Evolutionary conservation across 1,140 invertebrate genomes (phyloP), one percentile per base, ranked within the genome.

Genomic region (Drosophila kohkoa): DNA sequence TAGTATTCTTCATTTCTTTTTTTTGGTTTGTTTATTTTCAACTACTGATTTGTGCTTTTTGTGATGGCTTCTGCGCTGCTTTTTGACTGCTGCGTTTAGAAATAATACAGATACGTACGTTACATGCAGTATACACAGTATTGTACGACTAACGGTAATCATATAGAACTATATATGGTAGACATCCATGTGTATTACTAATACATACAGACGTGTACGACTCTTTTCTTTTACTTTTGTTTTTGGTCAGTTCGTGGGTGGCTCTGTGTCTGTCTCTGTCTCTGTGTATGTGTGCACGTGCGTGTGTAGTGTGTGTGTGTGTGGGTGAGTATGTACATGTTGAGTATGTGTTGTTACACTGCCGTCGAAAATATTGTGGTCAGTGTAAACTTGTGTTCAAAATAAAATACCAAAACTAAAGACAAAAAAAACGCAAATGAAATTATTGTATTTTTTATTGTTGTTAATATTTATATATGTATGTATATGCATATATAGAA

Each of bases 1-100:
- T 72, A 43, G 28, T 41, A 35, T 62, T 49, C 60, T 66, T 52
- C 51, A 11, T 45, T 35, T 51, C 63, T 64, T 49, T 41, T 11
- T 46, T 66, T 67, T 51, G 43, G 13, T 25, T 25, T 25, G 20
- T 25, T 25, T 25, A 25, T 25, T 38, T 76, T 72, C 49, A 71
- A 65, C 80, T 88, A 88, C 81, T 83, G 80, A 89, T 88, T 88
- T 88, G 83, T 88, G 83, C 83, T 88, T 81, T 87, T 75, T 51
- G 80, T 83, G 85, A 89, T 89, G 85, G 82, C 85, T 87, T 79
- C 62, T 77, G 82, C 82, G 78, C 66, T 81, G 78, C 85, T 73
- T 74, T 82, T 73, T 75, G 49, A 59, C 45, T 60, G 74, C 63
- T 70, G 83, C 58, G 59, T 68, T 68, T 73, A 16, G n/a, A 62